A percentile compares a stretch with the other conserved stretches of the same genome.
phyloP scores from a whole-genome alignment of 1,140 invertebrate genomes.

The Hylyphantes graminicola region DNA sequence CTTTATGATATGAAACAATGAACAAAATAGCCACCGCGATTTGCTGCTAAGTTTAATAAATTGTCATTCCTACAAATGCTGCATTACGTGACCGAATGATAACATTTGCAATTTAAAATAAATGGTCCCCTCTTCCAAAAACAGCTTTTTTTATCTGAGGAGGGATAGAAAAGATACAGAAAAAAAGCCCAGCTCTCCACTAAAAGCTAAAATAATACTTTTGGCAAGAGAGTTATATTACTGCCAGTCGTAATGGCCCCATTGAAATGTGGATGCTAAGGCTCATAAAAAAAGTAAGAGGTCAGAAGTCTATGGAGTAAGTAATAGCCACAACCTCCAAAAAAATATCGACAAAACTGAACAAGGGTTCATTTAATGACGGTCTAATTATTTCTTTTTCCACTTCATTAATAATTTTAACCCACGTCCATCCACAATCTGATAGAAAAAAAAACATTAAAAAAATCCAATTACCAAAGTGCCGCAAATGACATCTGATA shows the following conservation, averaged over 20 bases:
- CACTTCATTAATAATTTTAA: too few species aligned
- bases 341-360: too few species aligned
- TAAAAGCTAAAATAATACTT: background rate
- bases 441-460: too few species aligned
- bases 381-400: too few species aligned
- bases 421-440: too few species aligned
- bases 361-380: too few species aligned
- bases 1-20: constrained; percentile 46
- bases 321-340: background rate
- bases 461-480: too few species aligned
- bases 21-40: constrained; percentile 32
- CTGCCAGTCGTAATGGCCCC: constrained; percentile 9
- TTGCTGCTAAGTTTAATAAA: constrained; percentile 59
- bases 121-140: constrained; percentile 46
- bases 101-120: constrained; percentile 60
- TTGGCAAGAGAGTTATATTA: constrained; percentile 7
- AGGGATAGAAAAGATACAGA: constrained; percentile 1
- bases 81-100: constrained; percentile 49
- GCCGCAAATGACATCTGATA: too few species aligned
- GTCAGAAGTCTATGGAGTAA: background rate
- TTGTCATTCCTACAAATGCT: constrained; percentile 46
- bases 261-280: background rate
- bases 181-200: background rate
- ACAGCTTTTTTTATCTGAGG: constrained; percentile 9
- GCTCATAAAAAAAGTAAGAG: background rate